Evolutionary conservation across 1,140 invertebrate genomes (phyloP), one percentile per base, ranked within the genome.

Genomic region (Drosophila ercepeae): DNA sequence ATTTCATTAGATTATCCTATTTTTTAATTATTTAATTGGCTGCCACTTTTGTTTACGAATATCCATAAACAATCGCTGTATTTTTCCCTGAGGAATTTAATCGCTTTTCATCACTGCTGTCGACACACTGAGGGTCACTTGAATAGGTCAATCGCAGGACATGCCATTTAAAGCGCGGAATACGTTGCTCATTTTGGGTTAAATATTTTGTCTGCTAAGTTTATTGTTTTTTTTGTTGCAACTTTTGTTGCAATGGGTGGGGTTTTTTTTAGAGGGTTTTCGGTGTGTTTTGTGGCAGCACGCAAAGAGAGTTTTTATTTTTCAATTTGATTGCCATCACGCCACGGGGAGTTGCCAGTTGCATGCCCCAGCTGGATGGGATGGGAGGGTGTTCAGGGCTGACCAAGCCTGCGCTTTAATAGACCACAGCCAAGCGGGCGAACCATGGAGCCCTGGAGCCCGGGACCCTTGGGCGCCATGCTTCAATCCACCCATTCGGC

Each of bases 231-330:
- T 51, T 36, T 23, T 21, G 9, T 4, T 21, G 21, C 21, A 21
- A 11, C 13, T 52, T 25, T 18, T 48, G 54, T 34, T 25, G 41
- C 48, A 11, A 7, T n/a, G 29, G 13, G 6, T 48, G 7, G 6
- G 6, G 13, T 13, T 21, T 23, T 14, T 39, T 19, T 39, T 48
- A n/a, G 23, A 58, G 4, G 57, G 27, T 19, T 61, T 41, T 57
- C 13, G 11, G 29, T 61, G 18, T 23, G 13, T 51, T 49, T 61
- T 41, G 42, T 49, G 49, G 34, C 19, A 49, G 68, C 68, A 72
- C 55, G 69, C 68, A 44, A 71, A 63, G 39, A 72, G 57, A 48
- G 44, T 49, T 63, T 59, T 59, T 57, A 42, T 71, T 71, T 71
- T 71, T 44, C 48, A 52, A 41, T 71, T 71, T 71, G 32, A 71